These are phyloP conservation scores for Crotalus helleri DNA, from an alignment of 2,113 vertebrate genomes.

Conservation along the genomic window DNA sequence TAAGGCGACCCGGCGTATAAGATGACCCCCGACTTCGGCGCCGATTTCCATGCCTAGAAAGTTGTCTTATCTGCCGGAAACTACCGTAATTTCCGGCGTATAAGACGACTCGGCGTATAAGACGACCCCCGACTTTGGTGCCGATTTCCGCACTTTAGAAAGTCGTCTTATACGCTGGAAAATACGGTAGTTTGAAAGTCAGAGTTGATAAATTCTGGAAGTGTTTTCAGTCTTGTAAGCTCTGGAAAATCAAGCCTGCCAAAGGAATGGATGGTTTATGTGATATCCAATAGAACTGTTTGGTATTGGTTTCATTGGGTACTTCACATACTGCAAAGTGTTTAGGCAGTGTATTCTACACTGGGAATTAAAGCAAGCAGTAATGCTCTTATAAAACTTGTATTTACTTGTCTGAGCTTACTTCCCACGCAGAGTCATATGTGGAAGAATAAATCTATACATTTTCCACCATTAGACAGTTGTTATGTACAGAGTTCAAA, in stretches of 20 bases:
- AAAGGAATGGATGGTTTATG: background rate
- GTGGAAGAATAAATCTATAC: constrained; percentile 37
- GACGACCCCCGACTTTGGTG: no score
- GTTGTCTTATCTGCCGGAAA: no score
- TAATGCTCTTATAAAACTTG: constrained; percentile 4
- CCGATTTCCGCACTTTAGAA: no score
- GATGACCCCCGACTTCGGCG: no score
- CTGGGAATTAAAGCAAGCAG: constrained; percentile 1
- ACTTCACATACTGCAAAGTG: background rate
- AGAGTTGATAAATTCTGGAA: background rate
- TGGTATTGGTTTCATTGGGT: background rate
- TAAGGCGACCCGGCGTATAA: no score
- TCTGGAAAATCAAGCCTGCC: background rate
- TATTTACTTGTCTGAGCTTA: background rate
- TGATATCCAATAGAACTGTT: background rate
- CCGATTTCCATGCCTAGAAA: no score
- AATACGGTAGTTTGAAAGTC: background rate
- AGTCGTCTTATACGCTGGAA: no score
- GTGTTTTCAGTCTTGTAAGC: background rate
- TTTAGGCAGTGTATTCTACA: background rate
- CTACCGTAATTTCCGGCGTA: no score
- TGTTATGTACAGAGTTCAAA: background rate
- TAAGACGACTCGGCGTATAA: no score
- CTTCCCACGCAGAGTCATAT: background rate
- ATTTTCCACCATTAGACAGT: constrained; percentile 24